Conservation (phyloP, 2,113 vertebrate genomes). For the Ginglymostoma cirratum region DNA sequence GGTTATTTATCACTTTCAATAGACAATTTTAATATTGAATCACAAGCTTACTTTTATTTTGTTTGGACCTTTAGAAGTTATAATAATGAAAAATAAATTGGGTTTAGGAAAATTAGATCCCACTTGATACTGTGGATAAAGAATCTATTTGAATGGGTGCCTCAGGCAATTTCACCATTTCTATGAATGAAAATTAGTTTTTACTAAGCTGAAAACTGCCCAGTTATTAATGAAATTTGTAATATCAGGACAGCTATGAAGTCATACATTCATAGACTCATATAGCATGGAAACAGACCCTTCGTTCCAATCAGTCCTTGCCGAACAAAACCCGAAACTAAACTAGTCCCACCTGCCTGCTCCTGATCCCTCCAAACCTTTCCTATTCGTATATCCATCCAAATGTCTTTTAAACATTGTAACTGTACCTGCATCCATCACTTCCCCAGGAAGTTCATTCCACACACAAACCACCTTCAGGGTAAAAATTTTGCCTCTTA, state of each 20-base stretch:
- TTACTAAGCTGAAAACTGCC: background rate
- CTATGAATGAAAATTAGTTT: background rate
- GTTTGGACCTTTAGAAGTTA: background rate
- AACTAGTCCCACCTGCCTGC: no score
- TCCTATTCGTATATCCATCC: no score
- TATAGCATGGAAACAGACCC: no score
- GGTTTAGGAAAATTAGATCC: background rate
- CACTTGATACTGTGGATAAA: background rate
- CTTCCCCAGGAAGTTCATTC: no score
- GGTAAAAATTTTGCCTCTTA: no score
- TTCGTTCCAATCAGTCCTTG: no score
- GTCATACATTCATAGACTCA: no score
- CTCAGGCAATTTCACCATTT: background rate
- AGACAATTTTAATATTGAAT: background rate
- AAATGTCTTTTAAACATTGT: no score
- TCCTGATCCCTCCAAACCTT: no score
- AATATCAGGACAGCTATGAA: background rate
- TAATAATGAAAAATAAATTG: background rate
- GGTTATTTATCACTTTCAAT: background rate
- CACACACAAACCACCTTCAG: no score
- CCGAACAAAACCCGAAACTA: no score
- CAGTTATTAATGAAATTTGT: background rate
- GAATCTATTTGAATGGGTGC: background rate
- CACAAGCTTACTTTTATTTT: background rate
- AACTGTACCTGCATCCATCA: no score